These are phyloP conservation scores for Malacoraja senta DNA, from an alignment of 2,797 vertebrate species.

Conservation along the genomic window DNA sequence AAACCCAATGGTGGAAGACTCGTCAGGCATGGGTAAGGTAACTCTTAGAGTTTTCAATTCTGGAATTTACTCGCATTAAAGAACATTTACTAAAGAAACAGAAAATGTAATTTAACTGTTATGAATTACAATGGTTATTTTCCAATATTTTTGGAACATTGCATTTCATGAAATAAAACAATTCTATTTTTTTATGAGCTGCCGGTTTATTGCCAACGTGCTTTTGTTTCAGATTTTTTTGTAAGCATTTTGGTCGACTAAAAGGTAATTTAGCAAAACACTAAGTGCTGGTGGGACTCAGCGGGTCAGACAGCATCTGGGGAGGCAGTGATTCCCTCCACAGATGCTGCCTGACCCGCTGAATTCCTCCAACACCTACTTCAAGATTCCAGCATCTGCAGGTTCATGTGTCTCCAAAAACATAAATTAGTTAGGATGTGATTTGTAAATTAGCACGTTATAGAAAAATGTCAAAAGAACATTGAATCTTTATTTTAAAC, in stretches of 20 bases:
- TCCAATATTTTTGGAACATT: not conserved
- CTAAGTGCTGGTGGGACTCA: too few relatives aligned
- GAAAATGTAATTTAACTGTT: not conserved
- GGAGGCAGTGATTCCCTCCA: too few relatives aligned
- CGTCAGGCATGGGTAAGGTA: constrained; percentile 80
- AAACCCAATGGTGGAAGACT: constrained; percentile 97
- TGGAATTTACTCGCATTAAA: not conserved
- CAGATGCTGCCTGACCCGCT: too few relatives aligned
- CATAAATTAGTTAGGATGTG: not conserved
- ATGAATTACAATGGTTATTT: not conserved
- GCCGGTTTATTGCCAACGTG: not conserved
- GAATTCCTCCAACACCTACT: too few relatives aligned
- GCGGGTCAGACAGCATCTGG: too few relatives aligned
- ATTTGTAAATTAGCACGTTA: not conserved
- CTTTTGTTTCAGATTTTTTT: not conserved
- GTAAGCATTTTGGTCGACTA: not conserved
- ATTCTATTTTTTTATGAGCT: not conserved
- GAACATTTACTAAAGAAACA: not conserved
- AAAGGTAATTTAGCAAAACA: not conserved
- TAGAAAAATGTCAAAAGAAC: too few relatives aligned
- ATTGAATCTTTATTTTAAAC: not conserved
- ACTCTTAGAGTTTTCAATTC: not conserved
- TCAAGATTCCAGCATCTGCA: too few relatives aligned
- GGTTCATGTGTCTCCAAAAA: too few relatives aligned
- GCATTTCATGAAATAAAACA: not conserved